Evolutionary conservation across 2,113 vertebrate species (phyloP).

Genomic region (Urocitellus parryii): DNA sequence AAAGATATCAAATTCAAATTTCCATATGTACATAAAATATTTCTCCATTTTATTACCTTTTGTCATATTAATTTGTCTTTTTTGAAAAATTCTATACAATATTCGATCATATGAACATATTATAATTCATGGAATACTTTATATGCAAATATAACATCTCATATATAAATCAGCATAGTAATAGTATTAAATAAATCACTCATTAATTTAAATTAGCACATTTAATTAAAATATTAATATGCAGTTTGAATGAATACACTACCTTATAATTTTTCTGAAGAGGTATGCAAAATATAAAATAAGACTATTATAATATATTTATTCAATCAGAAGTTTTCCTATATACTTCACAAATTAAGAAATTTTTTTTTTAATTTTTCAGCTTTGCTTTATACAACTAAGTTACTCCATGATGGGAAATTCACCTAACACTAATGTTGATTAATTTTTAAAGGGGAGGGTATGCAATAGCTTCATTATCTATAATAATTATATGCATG

Average conservation of each 20-base stretch:
- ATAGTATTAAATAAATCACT: background rate
- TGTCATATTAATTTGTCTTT: background rate
- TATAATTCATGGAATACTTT: background rate
- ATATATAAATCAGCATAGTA: background rate
- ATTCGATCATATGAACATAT: background rate
- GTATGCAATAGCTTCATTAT: background rate
- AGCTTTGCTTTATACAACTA: background rate
- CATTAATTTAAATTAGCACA: background rate
- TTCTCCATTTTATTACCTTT: background rate
- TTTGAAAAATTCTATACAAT: background rate
- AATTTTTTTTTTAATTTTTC: background rate
- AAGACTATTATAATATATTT: background rate
- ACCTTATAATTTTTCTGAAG: background rate
- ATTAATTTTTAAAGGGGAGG: background rate
- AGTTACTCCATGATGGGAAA: background rate
- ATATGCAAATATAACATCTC: background rate
- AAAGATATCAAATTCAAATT: slow-evolving; percentile 3
- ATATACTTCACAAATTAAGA: background rate
- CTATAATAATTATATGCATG: background rate
- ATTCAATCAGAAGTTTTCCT: background rate
- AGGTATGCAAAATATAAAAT: background rate
- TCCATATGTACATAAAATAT: background rate
- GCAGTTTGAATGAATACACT: background rate
- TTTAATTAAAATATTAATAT: background rate
- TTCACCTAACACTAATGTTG: background rate